A percentile compares a stretch with the other conserved stretches of the same genome.
Evolutionary conservation across 2,113 vertebrate genomes (phyloP).

Genomic region (Nerophis lumbriciformis): DNA sequence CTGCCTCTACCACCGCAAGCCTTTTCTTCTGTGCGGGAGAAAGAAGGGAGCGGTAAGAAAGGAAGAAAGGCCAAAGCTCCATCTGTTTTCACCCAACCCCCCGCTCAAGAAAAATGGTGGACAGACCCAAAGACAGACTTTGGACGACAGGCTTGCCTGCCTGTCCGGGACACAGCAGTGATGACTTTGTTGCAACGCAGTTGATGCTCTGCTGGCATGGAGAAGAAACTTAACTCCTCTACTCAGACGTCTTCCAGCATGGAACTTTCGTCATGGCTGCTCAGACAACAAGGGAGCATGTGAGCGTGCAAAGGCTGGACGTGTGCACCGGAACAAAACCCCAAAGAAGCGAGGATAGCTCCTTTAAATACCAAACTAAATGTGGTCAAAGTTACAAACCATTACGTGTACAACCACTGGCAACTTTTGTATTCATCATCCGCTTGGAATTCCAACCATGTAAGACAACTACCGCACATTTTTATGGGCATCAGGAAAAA

Average conservation of each 20-base stretch:
- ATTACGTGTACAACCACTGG: too few relatives aligned
- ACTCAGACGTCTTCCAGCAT: slow-evolving; percentile 66
- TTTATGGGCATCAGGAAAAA: too few relatives aligned
- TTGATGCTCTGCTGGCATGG: slow-evolving; percentile 26
- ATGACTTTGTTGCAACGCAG: slow-evolving; percentile 1
- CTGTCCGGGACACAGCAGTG: not conserved
- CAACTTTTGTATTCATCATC: too few relatives aligned
- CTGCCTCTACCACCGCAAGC: not conserved
- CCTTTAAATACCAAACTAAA: too few relatives aligned
- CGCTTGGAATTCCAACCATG: too few relatives aligned
- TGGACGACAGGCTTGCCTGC: too few relatives aligned
- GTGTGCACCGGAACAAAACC: slow-evolving; percentile 39
- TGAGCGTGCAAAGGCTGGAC: slow-evolving; percentile 32
- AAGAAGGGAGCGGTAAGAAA: slow-evolving; percentile 10
- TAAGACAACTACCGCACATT: too few relatives aligned
- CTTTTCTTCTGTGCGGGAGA: slow-evolving; percentile 29
- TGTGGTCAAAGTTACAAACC: too few relatives aligned
- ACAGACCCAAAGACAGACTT: too few relatives aligned
- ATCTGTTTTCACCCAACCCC: slow-evolving; percentile 16
- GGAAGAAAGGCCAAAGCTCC: slow-evolving; percentile 29
- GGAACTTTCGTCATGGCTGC: slow-evolving; percentile 62
- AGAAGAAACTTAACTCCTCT: slow-evolving; percentile 66
- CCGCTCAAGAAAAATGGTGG: too few relatives aligned
- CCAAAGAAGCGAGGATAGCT: too few relatives aligned
- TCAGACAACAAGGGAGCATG: slow-evolving; percentile 36